These are phyloP conservation scores for Lota lota DNA, from an alignment of 2,113 vertebrate species.

Conservation along the genomic window DNA sequence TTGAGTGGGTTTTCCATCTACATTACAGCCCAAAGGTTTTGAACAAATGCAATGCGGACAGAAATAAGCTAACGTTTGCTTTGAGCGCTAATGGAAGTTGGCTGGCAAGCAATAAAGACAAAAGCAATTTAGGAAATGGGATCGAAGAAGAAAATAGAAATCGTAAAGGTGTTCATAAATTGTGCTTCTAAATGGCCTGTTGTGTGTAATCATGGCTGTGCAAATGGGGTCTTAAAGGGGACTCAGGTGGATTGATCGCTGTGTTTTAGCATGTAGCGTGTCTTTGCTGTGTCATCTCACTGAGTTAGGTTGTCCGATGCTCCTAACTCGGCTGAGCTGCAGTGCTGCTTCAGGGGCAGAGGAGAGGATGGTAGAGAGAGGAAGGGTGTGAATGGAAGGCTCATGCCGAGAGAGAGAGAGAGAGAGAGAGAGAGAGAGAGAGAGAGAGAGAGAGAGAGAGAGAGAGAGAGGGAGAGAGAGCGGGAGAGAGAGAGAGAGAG, in stretches of 20 bases:
- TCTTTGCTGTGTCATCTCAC: conserved; percentile 26
- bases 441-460: conserved; percentile 13
- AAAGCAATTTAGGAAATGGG: no score
- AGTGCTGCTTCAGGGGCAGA: conserved; percentile 23
- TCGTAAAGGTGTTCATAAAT: no score
- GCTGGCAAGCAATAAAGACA: no score
- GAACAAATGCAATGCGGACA: no score
- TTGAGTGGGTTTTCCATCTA: no score
- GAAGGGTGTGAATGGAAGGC: background rate
- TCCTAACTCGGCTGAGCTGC: conserved; percentile 47
- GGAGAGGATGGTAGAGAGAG: background rate
- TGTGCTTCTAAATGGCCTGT: no score
- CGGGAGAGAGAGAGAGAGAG: background rate
- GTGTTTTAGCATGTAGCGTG: conserved; percentile 32
- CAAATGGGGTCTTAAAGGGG: background rate
- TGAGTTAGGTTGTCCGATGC: conserved; percentile 43
- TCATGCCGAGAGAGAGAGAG: background rate
- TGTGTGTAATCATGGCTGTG: no score
- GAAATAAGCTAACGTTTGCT: no score
- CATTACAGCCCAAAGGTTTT: no score
- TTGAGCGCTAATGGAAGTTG: no score
- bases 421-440: conserved; percentile 10
- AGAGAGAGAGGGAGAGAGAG: conserved; percentile 10
- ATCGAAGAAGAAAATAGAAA: no score
- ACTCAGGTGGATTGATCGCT: conserved; percentile 21